A percentile compares a stretch with the other conserved stretches of the same genome.
Evolutionary conservation across 1,140 invertebrate species (phyloP).

Genomic region (Adelges cooleyi): DNA sequence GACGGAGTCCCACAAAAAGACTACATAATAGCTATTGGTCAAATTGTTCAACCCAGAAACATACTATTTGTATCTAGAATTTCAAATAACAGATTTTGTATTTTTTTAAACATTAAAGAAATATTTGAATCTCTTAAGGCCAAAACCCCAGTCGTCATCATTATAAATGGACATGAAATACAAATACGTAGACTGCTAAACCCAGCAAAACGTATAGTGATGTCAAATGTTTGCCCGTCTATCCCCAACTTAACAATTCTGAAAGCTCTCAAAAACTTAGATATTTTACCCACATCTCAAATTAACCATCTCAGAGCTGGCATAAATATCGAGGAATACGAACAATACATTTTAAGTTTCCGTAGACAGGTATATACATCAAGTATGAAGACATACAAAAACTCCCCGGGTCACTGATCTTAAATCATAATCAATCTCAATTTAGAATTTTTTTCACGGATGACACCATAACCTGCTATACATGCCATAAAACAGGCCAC

Average conservation of each 20-base stretch:
- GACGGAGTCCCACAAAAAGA: not conserved
- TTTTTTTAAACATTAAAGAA: not conserved
- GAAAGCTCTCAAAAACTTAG: not conserved
- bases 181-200: not conserved
- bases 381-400: not conserved
- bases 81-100: not conserved
- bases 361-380: not conserved
- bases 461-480: not conserved
- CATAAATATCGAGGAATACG: not conserved
- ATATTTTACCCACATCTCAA: not conserved
- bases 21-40: not conserved
- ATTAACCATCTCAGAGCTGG: not conserved
- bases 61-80: not conserved
- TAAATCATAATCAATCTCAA: not conserved
- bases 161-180: not conserved
- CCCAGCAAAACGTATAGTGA: not conserved
- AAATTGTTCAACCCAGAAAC: not conserved
- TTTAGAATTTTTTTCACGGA: slow-evolving; percentile 7
- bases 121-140: not conserved
- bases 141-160: not conserved
- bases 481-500: not conserved
- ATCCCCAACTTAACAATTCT: not conserved
- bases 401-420: not conserved
- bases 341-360: not conserved
- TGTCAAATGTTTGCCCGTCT: not conserved